A percentile compares a stretch with the other conserved stretches of the same genome.
Conservation (phyloP, 2,888 invertebrate genomes). For the Coleophora flavipennella region DNA sequence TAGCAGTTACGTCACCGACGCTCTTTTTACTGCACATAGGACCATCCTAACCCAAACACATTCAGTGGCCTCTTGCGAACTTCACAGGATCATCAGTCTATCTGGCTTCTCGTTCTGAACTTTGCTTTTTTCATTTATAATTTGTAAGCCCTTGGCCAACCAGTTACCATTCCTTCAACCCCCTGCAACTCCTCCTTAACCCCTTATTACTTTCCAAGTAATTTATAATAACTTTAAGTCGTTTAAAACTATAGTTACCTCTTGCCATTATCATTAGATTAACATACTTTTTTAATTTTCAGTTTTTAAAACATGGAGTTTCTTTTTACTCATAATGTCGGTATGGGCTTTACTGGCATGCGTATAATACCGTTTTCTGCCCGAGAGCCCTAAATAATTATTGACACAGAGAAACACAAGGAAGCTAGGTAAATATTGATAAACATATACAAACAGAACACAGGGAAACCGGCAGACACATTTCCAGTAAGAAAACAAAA, state of each 20-base stretch:
- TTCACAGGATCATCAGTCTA: too few relatives aligned
- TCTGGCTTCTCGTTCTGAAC: too few relatives aligned
- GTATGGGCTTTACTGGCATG: conserved; percentile 38
- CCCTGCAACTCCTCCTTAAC: not conserved
- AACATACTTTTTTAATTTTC: conserved; percentile 18
- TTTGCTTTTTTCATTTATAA: too few relatives aligned
- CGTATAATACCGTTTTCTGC: conserved; percentile 33
- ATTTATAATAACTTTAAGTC: not conserved
- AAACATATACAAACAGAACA: conserved; percentile 44
- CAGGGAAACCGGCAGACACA: conserved; percentile 35
- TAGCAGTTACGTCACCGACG: too few relatives aligned
- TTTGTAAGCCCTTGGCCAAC: too few relatives aligned
- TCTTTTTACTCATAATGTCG: conserved; percentile 39
- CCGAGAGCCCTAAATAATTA: conserved; percentile 54
- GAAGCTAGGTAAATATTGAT: conserved; percentile 45
- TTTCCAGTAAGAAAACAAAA: conserved; percentile 43
- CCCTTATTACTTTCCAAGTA: not conserved
- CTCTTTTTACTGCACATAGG: too few relatives aligned
- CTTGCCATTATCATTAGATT: not conserved
- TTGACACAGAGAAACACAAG: conserved; percentile 41
- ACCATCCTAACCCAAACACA: too few relatives aligned
- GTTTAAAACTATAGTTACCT: not conserved
- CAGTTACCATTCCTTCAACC: too few relatives aligned
- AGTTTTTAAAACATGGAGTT: conserved; percentile 56
- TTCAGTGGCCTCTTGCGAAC: too few relatives aligned